Evolutionary conservation across 2,797 vertebrate genomes (phyloP).

Genomic region (Anableps anableps): DNA sequence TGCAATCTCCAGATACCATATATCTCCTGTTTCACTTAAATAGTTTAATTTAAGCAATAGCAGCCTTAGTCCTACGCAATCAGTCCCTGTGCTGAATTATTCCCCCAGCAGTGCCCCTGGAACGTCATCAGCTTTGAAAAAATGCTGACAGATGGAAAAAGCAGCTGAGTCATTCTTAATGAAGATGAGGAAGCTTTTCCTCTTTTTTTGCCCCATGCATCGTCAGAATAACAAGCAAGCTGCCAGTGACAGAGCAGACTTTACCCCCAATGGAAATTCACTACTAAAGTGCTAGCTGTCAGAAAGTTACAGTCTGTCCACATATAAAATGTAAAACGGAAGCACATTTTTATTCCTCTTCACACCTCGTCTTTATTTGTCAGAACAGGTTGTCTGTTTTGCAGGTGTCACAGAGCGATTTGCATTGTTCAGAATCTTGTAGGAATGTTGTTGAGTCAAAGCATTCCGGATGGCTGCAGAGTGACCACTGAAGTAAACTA

Average conservation of each 20-base stretch:
- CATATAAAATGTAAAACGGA: conserved; percentile 62
- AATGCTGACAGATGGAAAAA: conserved; percentile 77
- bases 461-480: conserved; percentile 6
- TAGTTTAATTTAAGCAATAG: conserved; percentile 49
- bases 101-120: conserved; percentile 59
- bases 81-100: conserved; percentile 56
- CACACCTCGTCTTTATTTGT: conserved; percentile 57
- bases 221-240: conserved; percentile 77
- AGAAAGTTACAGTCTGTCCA: conserved; percentile 66
- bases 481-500: conserved; percentile 30
- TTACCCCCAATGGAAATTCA: conserved; percentile 65
- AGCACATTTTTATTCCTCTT: conserved; percentile 52
- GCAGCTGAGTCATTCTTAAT: conserved; percentile 80
- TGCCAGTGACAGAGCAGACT: conserved; percentile 69
- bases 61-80: conserved; percentile 63
- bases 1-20: neutral
- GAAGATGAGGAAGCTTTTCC: conserved; percentile 79
- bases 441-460: conserved; percentile 24
- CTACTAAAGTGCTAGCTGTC: conserved; percentile 69
- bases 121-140: conserved; percentile 73
- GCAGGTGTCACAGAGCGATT: conserved; percentile 33
- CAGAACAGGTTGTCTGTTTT: conserved; percentile 26
- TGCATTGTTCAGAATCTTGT: conserved; percentile 38
- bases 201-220: conserved; percentile 58
- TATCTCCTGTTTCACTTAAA: conserved; percentile 37